Conservation (phyloP, 2,888 invertebrate species). For the Phytoseiulus persimilis region DNA sequence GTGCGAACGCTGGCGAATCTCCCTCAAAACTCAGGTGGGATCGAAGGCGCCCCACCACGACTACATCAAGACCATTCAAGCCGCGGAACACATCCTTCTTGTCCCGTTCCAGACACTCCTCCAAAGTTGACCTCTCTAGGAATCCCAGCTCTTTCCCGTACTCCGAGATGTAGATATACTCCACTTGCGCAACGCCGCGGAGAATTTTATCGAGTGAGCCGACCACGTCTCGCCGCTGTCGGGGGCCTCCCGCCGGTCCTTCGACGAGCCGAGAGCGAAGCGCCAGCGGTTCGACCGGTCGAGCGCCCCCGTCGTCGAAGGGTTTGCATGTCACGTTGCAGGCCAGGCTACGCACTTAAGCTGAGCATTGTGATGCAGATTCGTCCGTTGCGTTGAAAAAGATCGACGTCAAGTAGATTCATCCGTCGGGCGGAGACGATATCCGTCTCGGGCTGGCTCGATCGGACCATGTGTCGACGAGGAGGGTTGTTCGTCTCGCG, state of each 20-base stretch:
- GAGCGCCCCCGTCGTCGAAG: not conserved
- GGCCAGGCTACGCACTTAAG: not conserved
- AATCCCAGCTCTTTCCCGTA: too few species aligned
- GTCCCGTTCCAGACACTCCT: too few species aligned
- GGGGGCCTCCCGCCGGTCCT: too few species aligned
- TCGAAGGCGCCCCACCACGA: too few species aligned
- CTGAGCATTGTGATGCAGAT: not conserved
- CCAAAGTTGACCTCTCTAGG: too few species aligned
- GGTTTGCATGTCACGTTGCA: not conserved
- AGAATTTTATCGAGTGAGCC: not conserved
- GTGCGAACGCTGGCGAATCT: not conserved
- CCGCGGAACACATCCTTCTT: too few species aligned
- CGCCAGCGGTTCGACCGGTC: not conserved
- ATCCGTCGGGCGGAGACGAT: not conserved
- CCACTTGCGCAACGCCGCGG: not conserved
- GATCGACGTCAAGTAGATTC: conserved; percentile 5
- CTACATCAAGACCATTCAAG: too few species aligned
- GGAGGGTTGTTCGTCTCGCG: not conserved
- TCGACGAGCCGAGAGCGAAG: not conserved
- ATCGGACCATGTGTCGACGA: not conserved
- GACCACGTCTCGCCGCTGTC: not conserved
- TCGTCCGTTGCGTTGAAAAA: not conserved
- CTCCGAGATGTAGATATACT: not conserved
- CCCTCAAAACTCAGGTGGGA: not conserved
- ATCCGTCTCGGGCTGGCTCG: not conserved